Evolutionary conservation across 2,113 vertebrate species (phyloP).

Genomic region (Oryzias celebensis): DNA sequence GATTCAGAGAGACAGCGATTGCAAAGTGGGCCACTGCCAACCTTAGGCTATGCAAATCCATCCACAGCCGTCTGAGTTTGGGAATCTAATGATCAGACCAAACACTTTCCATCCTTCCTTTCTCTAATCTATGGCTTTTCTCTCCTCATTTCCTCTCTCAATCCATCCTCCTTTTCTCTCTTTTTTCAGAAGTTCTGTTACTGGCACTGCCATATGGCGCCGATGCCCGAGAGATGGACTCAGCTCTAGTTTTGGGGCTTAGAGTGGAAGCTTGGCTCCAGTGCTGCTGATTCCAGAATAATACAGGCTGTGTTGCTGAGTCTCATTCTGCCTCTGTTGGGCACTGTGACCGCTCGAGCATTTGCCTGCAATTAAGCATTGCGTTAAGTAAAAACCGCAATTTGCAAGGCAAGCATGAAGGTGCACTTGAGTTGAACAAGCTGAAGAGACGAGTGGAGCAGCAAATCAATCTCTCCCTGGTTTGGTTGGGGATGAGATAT

Average conservation of each 20-base stretch:
- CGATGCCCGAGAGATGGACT: slow-evolving; percentile 60
- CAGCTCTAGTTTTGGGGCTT: slow-evolving; percentile 47
- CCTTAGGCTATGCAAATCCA: slow-evolving; percentile 76
- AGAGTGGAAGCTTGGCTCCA: slow-evolving; percentile 55
- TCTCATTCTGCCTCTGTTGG: slow-evolving; percentile 64
- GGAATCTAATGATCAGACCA: slow-evolving; percentile 71
- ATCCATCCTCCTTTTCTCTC: slow-evolving; percentile 21
- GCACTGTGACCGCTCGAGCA: slow-evolving; percentile 62
- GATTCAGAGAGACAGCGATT: slow-evolving; percentile 62
- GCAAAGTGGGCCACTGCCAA: slow-evolving; percentile 74
- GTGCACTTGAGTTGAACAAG: slow-evolving; percentile 56
- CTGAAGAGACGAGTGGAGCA: slow-evolving; percentile 30
- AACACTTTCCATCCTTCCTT: slow-evolving; percentile 45
- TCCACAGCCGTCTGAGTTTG: slow-evolving; percentile 60
- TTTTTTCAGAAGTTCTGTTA: slow-evolving; percentile 27
- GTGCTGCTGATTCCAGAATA: slow-evolving; percentile 64
- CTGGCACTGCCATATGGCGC: slow-evolving; percentile 68
- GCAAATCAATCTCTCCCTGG: slow-evolving; percentile 17
- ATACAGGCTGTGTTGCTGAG: slow-evolving; percentile 49
- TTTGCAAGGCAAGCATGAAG: slow-evolving; percentile 66
- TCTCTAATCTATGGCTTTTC: slow-evolving; percentile 41
- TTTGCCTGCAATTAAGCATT: slow-evolving; percentile 69
- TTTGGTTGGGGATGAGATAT: slow-evolving; percentile 6
- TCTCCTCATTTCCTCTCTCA: slow-evolving; percentile 25
- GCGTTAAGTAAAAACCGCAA: slow-evolving; percentile 72